Percentiles rank a stretch among this genome's conserved stretches.
These are phyloP conservation scores for Centropus unirufus DNA, from an alignment of 2,113 vertebrate genomes.

Conservation along the genomic window DNA sequence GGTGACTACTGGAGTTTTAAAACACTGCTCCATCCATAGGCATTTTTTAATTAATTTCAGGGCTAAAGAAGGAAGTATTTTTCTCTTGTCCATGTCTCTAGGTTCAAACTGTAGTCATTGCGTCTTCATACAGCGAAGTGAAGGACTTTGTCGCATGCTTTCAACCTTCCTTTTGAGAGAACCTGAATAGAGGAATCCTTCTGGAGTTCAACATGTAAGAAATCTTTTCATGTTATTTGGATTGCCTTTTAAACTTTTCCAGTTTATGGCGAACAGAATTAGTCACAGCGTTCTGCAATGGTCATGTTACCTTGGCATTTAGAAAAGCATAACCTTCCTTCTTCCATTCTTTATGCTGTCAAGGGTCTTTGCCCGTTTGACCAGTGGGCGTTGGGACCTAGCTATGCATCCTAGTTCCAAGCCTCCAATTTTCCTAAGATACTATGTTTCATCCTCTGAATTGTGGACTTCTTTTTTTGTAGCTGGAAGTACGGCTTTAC, in stretches of 20 bases:
- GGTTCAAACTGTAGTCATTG: not conserved
- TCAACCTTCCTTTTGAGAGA: not conserved
- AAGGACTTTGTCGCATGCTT: not conserved
- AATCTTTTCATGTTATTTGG: not conserved
- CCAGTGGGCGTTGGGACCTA: not conserved
- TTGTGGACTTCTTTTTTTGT: not conserved
- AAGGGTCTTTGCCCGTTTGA: not conserved
- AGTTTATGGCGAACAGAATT: not conserved
- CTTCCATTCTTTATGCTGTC: not conserved
- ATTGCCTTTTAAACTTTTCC: constrained; percentile 22
- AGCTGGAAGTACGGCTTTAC: not conserved
- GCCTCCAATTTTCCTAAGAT: not conserved
- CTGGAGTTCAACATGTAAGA: not conserved
- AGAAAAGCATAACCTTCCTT: constrained; percentile 21
- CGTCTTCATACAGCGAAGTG: not conserved
- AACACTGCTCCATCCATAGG: not conserved
- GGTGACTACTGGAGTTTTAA: not conserved
- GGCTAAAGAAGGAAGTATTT: not conserved
- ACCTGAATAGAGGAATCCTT: not conserved
- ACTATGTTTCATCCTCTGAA: not conserved
- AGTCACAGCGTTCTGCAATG: not conserved
- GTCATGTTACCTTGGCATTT: constrained; percentile 10
- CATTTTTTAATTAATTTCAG: not conserved
- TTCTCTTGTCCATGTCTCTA: not conserved
- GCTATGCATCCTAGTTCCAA: not conserved